phyloP scores from a whole-genome alignment of 2,113 vertebrate genomes.

The Anser cygnoides region DNA sequence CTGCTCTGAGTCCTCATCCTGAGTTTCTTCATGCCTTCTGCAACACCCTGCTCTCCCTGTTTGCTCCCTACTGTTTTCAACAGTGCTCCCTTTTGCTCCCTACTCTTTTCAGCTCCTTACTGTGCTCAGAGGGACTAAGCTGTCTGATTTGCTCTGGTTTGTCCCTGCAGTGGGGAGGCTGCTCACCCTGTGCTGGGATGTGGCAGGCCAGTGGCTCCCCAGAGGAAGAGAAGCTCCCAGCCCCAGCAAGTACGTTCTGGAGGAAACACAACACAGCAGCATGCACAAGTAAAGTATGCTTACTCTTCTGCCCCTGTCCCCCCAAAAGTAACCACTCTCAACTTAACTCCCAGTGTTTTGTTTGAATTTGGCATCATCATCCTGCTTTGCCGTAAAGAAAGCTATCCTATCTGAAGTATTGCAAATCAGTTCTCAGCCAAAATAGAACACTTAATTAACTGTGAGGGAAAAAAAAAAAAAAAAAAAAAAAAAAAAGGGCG shows the following conservation, averaged over 20 bases:
- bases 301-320: too few species aligned
- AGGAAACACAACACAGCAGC: background rate
- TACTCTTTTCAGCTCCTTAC: background rate
- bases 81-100: background rate
- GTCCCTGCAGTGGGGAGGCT: background rate
- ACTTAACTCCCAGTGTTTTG: background rate
- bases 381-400: background rate
- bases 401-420: background rate
- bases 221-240: background rate
- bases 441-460: background rate
- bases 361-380: background rate
- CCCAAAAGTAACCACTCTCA: background rate
- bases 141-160: rapidly evolving
- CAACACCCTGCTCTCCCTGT: background rate
- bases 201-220: background rate
- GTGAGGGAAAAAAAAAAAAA: background rate
- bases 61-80: background rate
- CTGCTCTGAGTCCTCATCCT: background rate
- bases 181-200: background rate
- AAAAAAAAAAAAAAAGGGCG: background rate
- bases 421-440: background rate
- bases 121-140: rapidly evolving
- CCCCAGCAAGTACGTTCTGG: rapidly evolving
- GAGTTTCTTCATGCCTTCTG: background rate
- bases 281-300: background rate